Conservation (phyloP, 2,888 invertebrate genomes). For the Agrotis puta region DNA sequence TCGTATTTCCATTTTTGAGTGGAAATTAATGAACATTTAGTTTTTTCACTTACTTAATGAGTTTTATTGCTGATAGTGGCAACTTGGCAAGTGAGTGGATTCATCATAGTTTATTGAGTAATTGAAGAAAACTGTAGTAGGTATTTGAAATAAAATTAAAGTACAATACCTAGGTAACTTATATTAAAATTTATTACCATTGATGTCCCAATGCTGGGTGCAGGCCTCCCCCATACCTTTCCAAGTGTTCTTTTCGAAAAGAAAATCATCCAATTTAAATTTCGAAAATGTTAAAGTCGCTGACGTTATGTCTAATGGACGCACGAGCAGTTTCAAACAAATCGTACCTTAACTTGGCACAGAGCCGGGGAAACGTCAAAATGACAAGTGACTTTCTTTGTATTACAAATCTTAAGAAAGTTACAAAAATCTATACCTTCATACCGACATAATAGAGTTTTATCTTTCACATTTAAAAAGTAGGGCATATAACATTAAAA, state of each 20-base stretch:
- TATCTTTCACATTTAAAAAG: no score
- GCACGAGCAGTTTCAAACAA: constrained; percentile 28
- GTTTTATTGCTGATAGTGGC: neutral
- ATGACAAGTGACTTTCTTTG: constrained; percentile 27
- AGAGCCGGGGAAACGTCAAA: constrained; percentile 29
- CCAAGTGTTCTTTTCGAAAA: no score
- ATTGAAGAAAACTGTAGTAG: no score
- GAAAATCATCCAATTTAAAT: no score
- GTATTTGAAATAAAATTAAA: no score
- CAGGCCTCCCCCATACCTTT: no score
- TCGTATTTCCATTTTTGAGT: constrained; percentile 36
- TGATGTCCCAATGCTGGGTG: no score
- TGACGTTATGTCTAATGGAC: constrained; percentile 16
- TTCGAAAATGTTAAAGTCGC: neutral
- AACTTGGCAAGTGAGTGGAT: neutral
- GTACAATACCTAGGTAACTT: no score
- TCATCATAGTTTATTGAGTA: neutral
- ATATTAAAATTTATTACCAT: no score
- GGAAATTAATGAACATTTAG: constrained; percentile 10
- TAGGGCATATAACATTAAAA: no score
- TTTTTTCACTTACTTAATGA: neutral
- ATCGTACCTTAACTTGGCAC: constrained; percentile 27
- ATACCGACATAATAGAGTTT: neutral
- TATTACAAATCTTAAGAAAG: neutral
- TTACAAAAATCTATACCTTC: neutral